A percentile compares a stretch with the other conserved stretches of the same genome.
Conservation (phyloP, 2,888 invertebrate genomes). For the Noctua janthe region DNA sequence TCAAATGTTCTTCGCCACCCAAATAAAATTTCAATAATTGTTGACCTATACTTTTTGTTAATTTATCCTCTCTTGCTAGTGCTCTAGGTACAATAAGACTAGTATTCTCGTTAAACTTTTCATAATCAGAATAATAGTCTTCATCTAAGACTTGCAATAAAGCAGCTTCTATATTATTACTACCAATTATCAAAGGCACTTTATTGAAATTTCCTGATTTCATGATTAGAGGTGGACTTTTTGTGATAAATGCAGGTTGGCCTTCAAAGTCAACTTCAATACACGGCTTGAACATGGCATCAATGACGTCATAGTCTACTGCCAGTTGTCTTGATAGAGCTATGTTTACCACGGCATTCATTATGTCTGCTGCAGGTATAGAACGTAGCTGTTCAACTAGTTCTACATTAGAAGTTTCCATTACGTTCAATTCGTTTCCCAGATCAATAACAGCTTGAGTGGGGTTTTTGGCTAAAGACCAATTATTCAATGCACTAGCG, state of each 20-base stretch:
- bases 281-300: constrained; percentile 83
- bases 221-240: constrained; percentile 80
- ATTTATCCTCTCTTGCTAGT: constrained; percentile 74
- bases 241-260: constrained; percentile 83
- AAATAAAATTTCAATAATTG: constrained; percentile 84
- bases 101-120: constrained; percentile 80
- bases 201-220: constrained; percentile 85
- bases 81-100: constrained; percentile 80
- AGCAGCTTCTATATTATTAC: constrained; percentile 82
- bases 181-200: constrained; percentile 86
- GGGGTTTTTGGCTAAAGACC: constrained; percentile 83
- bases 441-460: constrained; percentile 75
- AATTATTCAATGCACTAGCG: constrained; percentile 84
- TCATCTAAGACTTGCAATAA: constrained; percentile 75
- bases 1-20: constrained; percentile 77
- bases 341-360: constrained; percentile 73
- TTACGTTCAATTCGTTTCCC: constrained; percentile 78
- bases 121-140: constrained; percentile 79
- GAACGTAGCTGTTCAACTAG: constrained; percentile 80
- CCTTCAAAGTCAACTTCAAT: constrained; percentile 86
- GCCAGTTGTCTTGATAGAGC: constrained; percentile 34
- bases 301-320: constrained; percentile 73
- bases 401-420: constrained; percentile 75
- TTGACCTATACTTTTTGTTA: constrained; percentile 78
- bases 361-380: constrained; percentile 75